Evolutionary conservation across 30 jellyfish, hydroid and myxozoan genomes (phyloP).

Genomic region (Aurelia aurita): DNA sequence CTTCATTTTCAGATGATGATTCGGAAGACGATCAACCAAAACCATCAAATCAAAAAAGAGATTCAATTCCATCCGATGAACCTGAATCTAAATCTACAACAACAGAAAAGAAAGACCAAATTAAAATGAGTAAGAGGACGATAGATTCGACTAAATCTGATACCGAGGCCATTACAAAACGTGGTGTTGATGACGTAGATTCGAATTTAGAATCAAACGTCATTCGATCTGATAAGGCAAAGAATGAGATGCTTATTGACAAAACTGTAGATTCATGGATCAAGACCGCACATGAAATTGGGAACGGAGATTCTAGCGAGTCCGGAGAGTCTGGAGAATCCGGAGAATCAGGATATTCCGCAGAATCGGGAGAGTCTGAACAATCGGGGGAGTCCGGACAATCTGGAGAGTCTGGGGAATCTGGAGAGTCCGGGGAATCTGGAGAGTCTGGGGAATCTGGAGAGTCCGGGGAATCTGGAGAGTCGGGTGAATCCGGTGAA

Average conservation of each 20-base stretch:
- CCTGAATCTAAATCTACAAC: neutral
- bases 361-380: slow-evolving; percentile 20
- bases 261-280: slow-evolving; percentile 36
- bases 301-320: neutral
- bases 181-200: slow-evolving; percentile 27
- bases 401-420: slow-evolving; percentile 26
- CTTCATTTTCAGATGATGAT: neutral
- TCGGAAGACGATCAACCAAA: neutral
- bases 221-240: neutral
- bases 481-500: slow-evolving; percentile 46
- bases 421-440: slow-evolving; percentile 43
- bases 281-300: slow-evolving; percentile 5
- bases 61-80: slow-evolving; percentile 1
- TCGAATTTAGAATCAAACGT: slow-evolving; percentile 9
- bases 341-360: slow-evolving; percentile 19
- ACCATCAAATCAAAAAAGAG: neutral
- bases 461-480: slow-evolving; percentile 40
- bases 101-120: neutral
- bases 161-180: slow-evolving; percentile 5
- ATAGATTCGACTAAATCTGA: neutral
- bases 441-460: slow-evolving; percentile 43
- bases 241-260: slow-evolving; percentile 22
- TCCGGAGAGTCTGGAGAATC: slow-evolving; percentile 10
- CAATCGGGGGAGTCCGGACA: slow-evolving; percentile 38
- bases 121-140: neutral